Evolutionary conservation across 1,140 invertebrate genomes (phyloP).

Genomic region (Magallana angulata): DNA sequence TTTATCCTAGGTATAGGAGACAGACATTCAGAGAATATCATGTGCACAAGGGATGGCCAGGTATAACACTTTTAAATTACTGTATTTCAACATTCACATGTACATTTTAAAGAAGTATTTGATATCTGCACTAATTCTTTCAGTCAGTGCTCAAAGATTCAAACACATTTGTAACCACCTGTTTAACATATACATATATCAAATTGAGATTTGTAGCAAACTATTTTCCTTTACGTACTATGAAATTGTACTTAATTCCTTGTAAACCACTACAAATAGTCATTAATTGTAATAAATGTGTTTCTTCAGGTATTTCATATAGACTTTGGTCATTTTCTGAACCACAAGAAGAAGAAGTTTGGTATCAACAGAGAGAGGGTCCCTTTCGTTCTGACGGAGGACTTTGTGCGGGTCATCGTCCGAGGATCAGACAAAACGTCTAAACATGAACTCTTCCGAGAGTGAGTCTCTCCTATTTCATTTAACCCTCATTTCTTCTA

Average conservation of each 20-base stretch:
- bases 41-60: slow-evolving; percentile 93
- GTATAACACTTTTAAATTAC: slow-evolving; percentile 66
- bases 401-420: slow-evolving; percentile 98
- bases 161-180: too few species aligned
- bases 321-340: slow-evolving; percentile 99
- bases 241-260: too few species aligned
- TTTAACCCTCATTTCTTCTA: background rate
- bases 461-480: slow-evolving; percentile 73
- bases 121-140: too few species aligned
- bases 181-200: too few species aligned
- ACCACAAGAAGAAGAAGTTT: slow-evolving; percentile 99
- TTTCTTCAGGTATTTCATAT: slow-evolving; percentile 93
- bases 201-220: too few species aligned
- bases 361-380: slow-evolving; percentile 97
- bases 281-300: too few species aligned
- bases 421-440: slow-evolving; percentile 91
- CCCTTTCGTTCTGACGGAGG: slow-evolving; percentile 98
- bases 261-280: too few species aligned
- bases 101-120: too few species aligned
- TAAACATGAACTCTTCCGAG: slow-evolving; percentile 92
- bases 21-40: slow-evolving; percentile 99
- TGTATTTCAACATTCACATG: too few species aligned
- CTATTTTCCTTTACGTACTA: too few species aligned
- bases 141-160: too few species aligned
- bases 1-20: slow-evolving; percentile 98